Base-by-base conservation (phyloP, 2,888 invertebrate species). In the Agonopterix subpropinquella region DNA sequence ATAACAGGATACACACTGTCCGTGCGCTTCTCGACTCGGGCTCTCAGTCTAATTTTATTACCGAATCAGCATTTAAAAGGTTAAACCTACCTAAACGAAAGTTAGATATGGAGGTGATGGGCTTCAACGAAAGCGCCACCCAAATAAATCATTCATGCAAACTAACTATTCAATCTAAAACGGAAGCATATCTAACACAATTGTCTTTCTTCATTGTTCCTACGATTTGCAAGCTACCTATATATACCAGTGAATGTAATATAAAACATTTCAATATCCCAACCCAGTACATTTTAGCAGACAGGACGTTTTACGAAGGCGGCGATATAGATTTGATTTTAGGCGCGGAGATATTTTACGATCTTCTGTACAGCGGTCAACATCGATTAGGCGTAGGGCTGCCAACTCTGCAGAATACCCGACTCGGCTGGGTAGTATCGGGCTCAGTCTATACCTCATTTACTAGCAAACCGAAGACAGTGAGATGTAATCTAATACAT, bases 121-220 rank as follows among this genome's bases (percentile, higher is more conserved):
- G 44, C 11, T 44, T 44, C 11, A 44, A 44, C 11, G 13, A 44
- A 10, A 13, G 8, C 11, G 8, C 8, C 8, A 11, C 36, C n/a
- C 11, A 49, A 47, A 52, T 10, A 53, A 43, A n/a, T 1, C 41
- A 28, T 36, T n/a, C 18, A 9, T 10, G 18, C 2, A 9, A 43
- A 0, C 2, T 37, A 37, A 8, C 37, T 37, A 37, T 53, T 8
- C n/a, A 43, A 10, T 53, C 53, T 11, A 42, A 44, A 10, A 36
- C 41, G 36, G 42, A 46, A 3, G 18, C 43, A 13, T 47, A 35
- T 39, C 37, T 42, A 28, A 45, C 45, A 11, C 41, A 43, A 11
- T 39, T 53, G 9, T 43, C 49, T 11, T 53, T 48, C 36, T 45
- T 51, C 11, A 51, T 53, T 49, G 53, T 53, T 15, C 52, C 52